A percentile compares a stretch with the other conserved stretches of the same genome.
phyloP scores from a whole-genome alignment of 1,140 invertebrate species.

The Lineus longissimus region DNA sequence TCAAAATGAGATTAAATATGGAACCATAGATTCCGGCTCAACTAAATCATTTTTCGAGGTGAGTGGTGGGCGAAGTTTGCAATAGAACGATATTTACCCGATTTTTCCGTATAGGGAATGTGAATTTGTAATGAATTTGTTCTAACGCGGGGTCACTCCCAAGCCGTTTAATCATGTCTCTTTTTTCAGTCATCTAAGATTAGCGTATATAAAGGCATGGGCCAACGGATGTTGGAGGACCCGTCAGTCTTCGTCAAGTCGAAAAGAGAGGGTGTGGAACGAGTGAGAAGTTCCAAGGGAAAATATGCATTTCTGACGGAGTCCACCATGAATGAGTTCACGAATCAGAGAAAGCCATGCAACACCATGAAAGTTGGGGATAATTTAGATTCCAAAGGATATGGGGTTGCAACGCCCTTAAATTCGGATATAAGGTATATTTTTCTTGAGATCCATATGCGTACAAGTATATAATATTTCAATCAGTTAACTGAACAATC shows the following conservation, averaged over 20 bases:
- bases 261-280: constrained; percentile 35
- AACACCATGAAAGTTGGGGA: constrained; percentile 79
- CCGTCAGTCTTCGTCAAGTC: constrained; percentile 35
- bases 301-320: constrained; percentile 51
- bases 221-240: constrained; percentile 65
- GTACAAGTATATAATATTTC: too few relatives aligned
- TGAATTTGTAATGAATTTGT: too few relatives aligned
- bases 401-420: constrained; percentile 86
- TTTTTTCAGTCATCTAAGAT: constrained; percentile 75
- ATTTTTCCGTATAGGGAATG: constrained; percentile 75
- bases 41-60: constrained; percentile 83
- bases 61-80: too few relatives aligned
- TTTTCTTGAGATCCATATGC: background rate
- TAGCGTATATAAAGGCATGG: constrained; percentile 43
- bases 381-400: constrained; percentile 88
- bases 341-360: constrained; percentile 62
- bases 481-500: too few relatives aligned
- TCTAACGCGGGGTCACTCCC: too few relatives aligned
- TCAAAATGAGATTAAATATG: constrained; percentile 64
- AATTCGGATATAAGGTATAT: constrained; percentile 69
- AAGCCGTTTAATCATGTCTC: too few relatives aligned
- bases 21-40: constrained; percentile 76
- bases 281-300: constrained; percentile 55
- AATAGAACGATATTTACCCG: constrained; percentile 52
- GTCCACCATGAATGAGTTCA: constrained; percentile 48